These are phyloP conservation scores for Drosophila rellima DNA, from an alignment of 2,888 invertebrate species.

Conservation along the genomic window DNA sequence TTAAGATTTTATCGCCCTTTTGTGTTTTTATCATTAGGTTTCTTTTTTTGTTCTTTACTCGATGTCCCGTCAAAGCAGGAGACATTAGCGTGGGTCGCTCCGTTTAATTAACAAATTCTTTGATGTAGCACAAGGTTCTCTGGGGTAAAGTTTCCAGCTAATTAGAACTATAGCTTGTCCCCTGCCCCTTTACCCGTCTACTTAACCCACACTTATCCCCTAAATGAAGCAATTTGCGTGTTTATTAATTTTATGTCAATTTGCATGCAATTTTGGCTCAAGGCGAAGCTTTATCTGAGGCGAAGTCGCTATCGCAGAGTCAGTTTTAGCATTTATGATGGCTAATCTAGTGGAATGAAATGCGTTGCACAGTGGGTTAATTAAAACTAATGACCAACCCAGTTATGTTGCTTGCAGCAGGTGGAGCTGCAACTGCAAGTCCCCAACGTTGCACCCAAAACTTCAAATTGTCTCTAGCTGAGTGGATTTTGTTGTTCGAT, in stretches of 20 bases:
- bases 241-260: slow-evolving; percentile 79
- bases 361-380: slow-evolving; percentile 52
- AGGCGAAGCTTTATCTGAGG: slow-evolving; percentile 60
- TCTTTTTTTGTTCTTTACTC: slow-evolving; percentile 12
- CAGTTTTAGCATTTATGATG: slow-evolving; percentile 44
- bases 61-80: slow-evolving; percentile 47
- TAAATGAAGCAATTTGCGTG: slow-evolving; percentile 69
- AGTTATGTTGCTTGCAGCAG: slow-evolving; percentile 27
- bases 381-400: slow-evolving; percentile 68
- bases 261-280: slow-evolving; percentile 76
- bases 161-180: slow-evolving; percentile 52
- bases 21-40: slow-evolving; percentile 25
- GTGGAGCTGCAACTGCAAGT: slow-evolving; percentile 19
- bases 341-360: slow-evolving; percentile 63
- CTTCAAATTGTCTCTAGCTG: slow-evolving; percentile 44
- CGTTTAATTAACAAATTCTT: slow-evolving; percentile 71
- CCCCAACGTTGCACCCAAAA: slow-evolving; percentile 14
- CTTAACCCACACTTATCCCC: not conserved
- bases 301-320: slow-evolving; percentile 19
- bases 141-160: slow-evolving; percentile 66
- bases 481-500: slow-evolving; percentile 75
- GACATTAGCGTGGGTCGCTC: slow-evolving; percentile 41
- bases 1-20: slow-evolving; percentile 57
- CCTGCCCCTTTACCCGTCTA: not conserved
- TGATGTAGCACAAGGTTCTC: slow-evolving; percentile 39